These are phyloP conservation scores for Epizoanthus stellaris DNA, from an alignment of 92 coral and sea anemone genomes.

Conservation along the genomic window DNA sequence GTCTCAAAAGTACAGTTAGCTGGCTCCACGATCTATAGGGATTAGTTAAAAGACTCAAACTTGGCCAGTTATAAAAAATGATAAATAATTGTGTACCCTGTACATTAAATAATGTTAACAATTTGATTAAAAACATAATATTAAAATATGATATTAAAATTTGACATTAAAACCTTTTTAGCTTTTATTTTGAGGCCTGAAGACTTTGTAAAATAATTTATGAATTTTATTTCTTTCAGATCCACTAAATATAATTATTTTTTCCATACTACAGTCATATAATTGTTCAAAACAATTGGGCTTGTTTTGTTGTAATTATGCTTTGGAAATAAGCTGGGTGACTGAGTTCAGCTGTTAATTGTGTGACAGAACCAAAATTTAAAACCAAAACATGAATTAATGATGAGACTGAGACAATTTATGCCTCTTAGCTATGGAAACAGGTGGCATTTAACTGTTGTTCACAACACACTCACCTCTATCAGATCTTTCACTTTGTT, in stretches of 20 bases:
- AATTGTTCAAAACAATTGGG: neutral
- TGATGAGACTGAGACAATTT: neutral
- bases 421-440: conserved; percentile 16
- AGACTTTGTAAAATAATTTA: too few relatives aligned
- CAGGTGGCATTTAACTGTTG: conserved; percentile 19
- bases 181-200: too few relatives aligned
- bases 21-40: too few relatives aligned
- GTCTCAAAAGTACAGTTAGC: too few relatives aligned
- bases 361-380: conserved; percentile 9
- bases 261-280: too few relatives aligned
- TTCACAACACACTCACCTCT: neutral
- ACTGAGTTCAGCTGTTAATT: neutral
- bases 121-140: too few relatives aligned
- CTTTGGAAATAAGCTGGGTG: neutral
- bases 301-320: neutral
- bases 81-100: too few relatives aligned
- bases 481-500: neutral
- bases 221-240: neutral
- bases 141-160: too few relatives aligned
- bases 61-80: too few relatives aligned
- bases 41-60: neutral
- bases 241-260: too few relatives aligned
- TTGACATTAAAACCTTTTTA: too few relatives aligned
- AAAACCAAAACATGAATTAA: conserved; percentile 1
- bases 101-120: too few relatives aligned